Conservation (phyloP, 2,888 invertebrate species). For the Clanis bilineata region DNA sequence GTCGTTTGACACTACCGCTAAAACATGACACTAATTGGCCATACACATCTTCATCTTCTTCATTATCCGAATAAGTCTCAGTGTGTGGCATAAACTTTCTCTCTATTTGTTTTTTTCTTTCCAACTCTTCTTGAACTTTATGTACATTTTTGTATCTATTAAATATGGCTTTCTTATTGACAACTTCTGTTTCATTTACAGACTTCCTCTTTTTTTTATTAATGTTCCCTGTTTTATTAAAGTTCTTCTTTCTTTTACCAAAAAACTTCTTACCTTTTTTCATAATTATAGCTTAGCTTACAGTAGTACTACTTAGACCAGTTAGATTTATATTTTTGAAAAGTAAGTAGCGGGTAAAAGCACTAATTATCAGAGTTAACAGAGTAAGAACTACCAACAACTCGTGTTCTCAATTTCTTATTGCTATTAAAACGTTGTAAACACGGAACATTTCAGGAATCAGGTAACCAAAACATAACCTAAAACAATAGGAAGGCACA, state of each 20-base stretch:
- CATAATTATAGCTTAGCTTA: too few relatives aligned
- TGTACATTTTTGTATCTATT: conserved; percentile 77
- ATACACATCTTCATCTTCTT: conserved; percentile 75
- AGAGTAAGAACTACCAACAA: too few relatives aligned
- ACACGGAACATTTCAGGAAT: too few relatives aligned
- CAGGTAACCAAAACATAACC: too few relatives aligned
- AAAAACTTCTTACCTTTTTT: conserved; percentile 54
- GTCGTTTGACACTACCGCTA: conserved; percentile 38
- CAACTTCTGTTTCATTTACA: conserved; percentile 44
- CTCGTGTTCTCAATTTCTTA: too few relatives aligned
- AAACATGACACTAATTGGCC: conserved; percentile 80
- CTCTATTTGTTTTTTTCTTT: conserved; percentile 65
- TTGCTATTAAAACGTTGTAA: too few relatives aligned
- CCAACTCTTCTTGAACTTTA: conserved; percentile 71
- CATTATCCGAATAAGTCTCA: conserved; percentile 74
- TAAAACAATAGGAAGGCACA: too few relatives aligned
- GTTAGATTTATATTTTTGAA: too few relatives aligned
- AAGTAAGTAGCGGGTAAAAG: too few relatives aligned
- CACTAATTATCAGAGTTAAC: too few relatives aligned
- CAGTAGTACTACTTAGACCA: too few relatives aligned
- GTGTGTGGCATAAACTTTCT: conserved; percentile 55
- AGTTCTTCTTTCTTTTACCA: conserved; percentile 50
- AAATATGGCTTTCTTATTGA: conserved; percentile 72
- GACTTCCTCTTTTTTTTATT: conserved; percentile 53
- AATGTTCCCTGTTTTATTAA: conserved; percentile 39